phyloP scores from a whole-genome alignment of 1,140 invertebrate species.

The Aphelenchoides besseyi region DNA sequence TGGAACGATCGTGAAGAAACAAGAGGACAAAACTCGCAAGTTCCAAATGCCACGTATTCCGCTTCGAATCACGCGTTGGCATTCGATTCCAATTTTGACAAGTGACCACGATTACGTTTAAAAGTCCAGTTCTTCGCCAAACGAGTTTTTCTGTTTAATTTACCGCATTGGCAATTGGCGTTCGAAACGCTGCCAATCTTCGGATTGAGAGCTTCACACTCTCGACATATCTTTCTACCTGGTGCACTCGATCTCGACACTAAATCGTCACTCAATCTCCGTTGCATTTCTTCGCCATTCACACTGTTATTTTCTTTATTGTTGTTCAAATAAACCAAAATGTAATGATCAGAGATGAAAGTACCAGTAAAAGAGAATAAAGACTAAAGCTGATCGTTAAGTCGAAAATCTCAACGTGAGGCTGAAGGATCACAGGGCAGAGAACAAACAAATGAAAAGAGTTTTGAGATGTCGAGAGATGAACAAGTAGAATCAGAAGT shows the following conservation, averaged over 20 bases:
- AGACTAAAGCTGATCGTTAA: slow-evolving; percentile 1
- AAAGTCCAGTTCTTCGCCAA: too few relatives aligned
- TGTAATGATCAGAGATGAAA: too few relatives aligned
- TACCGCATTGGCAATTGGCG: background rate
- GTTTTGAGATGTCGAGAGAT: too few relatives aligned
- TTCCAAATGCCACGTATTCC: slow-evolving; percentile 1
- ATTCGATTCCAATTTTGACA: background rate
- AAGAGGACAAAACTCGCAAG: background rate
- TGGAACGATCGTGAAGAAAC: background rate
- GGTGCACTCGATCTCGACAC: too few relatives aligned
- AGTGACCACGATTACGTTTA: background rate
- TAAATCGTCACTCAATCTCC: too few relatives aligned
- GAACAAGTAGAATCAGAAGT: slow-evolving; percentile 12
- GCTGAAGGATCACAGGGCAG: background rate
- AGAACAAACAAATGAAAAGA: background rate
- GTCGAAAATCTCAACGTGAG: background rate
- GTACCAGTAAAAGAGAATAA: background rate
- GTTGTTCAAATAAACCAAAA: slow-evolving; percentile 2
- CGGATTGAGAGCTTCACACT: background rate
- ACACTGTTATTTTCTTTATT: background rate
- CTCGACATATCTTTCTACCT: too few relatives aligned
- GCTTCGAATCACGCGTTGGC: background rate
- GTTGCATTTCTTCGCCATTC: too few relatives aligned
- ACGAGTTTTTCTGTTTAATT: background rate
- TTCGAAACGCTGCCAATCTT: too few relatives aligned